Evolutionary conservation across 2,113 vertebrate genomes (phyloP).

Genomic region (Cryptomyrus ogoouensis): DNA sequence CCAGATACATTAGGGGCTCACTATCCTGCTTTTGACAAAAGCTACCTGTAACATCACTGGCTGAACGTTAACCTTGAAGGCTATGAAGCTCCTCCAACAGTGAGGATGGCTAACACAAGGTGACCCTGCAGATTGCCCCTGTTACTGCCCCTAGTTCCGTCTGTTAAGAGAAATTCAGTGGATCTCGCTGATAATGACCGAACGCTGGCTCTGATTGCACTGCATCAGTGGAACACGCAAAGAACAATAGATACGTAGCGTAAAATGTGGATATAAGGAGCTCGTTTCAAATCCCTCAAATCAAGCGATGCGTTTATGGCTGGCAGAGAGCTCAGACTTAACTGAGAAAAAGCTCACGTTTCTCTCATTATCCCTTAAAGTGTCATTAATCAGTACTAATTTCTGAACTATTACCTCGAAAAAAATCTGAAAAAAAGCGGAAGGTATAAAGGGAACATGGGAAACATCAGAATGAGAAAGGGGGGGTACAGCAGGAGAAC

Average conservation of each 20-base stretch:
- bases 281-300: neutral
- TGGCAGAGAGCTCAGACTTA: neutral
- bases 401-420: neutral
- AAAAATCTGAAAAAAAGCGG: neutral
- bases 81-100: neutral
- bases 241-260: neutral
- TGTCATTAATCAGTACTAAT: neutral
- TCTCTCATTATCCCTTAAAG: neutral
- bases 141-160: neutral
- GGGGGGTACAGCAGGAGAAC: neutral
- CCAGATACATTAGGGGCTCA: neutral
- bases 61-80: neutral
- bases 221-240: slow-evolving; percentile 8
- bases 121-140: neutral
- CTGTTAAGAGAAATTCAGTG: slow-evolving; percentile 22
- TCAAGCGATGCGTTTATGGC: neutral
- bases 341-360: neutral
- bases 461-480: neutral
- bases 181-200: neutral
- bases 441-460: too few relatives aligned
- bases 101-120: neutral
- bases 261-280: neutral
- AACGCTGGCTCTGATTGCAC: neutral
- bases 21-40: neutral
- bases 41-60: neutral